Evolutionary conservation across 2,797 vertebrate genomes (phyloP), one percentile per base, ranked within the genome.

Genomic region (Ibycter americanus): DNA sequence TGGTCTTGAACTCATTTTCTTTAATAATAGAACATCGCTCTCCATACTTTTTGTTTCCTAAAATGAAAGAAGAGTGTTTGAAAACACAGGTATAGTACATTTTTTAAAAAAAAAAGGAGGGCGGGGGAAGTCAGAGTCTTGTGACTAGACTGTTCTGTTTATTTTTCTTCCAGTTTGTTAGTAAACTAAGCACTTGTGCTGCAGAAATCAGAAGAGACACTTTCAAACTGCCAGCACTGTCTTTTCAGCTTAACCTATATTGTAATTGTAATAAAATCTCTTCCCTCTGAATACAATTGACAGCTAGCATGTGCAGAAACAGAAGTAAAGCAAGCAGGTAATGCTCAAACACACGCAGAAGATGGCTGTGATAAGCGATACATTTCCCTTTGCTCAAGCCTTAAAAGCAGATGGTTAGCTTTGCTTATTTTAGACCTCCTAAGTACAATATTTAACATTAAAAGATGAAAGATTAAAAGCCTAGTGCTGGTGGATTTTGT

Each of bases 91-190:
- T 83, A 14, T 78, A 55, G 23, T 79, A 32, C 8, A 42, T 61
- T 27, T 23, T 61, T 27, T 23, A 56, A 36, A 10, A 9, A 34
- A 31, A 38, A 38, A 46, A 58, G 78, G 38, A 12, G 4, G 52
- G 8, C 56, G 49, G 15, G 54, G 67, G 23, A 71, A 82, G 25
- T 32, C 40, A 73, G 72, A 61, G 12, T 59, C 65, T 79, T 71
- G 27, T 79, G 55, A 87, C 59, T 70, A 95, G 81, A 83, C 73
- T 46, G 22, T 76, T 89, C 29, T 49, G 29, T 95, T 89, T 88
- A 72, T 96, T 95, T 97, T 91, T 32, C 49, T 65, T 58, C 21
- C 31, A 55, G 52, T 95, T 83, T 94, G 93, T 91, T 89, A 59
- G 88, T 93, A 95, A 96, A 93, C 65, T 42, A 40, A 94, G 36